Percentiles rank a stretch among this genome's conserved stretches.
Conservation (phyloP, 1,140 invertebrate species). For the Brachionus rotundiformis region DNA sequence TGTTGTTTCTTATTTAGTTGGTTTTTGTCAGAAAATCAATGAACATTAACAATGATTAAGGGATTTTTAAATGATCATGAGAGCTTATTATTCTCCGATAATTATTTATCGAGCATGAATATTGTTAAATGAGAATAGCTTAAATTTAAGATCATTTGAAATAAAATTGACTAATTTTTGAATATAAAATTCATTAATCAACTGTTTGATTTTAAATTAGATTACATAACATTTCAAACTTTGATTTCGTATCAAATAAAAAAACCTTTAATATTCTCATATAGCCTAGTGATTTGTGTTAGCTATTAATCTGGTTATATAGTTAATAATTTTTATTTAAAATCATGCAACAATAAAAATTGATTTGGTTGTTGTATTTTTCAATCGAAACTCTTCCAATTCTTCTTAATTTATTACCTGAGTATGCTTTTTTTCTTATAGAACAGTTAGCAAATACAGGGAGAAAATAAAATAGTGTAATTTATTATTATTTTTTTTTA, state of each 20-base stretch:
- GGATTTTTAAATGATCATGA: conserved; percentile 5
- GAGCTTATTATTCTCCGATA: background rate
- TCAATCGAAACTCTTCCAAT: background rate
- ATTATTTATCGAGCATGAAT: background rate
- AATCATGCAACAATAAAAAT: conserved; percentile 39
- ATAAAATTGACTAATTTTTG: background rate
- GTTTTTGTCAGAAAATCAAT: conserved; percentile 5
- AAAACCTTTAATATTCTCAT: conserved; percentile 25
- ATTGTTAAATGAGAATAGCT: background rate
- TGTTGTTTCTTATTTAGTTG: background rate
- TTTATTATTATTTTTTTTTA: conserved; percentile 29
- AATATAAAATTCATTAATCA: conserved; percentile 40
- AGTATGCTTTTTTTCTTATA: conserved; percentile 20
- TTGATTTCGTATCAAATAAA: conserved; percentile 18
- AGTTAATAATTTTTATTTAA: conserved; percentile 14
- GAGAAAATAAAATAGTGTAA: conserved; percentile 30
- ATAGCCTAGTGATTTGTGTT: conserved; percentile 21
- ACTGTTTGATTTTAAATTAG: conserved; percentile 34
- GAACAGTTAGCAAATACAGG: conserved; percentile 21
- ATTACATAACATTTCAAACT: conserved; percentile 30
- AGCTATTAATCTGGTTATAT: background rate
- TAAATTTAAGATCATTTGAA: background rate
- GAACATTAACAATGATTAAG: background rate
- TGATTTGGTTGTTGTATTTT: conserved; percentile 18
- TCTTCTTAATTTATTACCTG: conserved; percentile 47